A percentile compares a stretch with the other conserved stretches of the same genome.
Evolutionary conservation across 2,797 vertebrate species (phyloP).

Genomic region (Takifugu rubripes): DNA sequence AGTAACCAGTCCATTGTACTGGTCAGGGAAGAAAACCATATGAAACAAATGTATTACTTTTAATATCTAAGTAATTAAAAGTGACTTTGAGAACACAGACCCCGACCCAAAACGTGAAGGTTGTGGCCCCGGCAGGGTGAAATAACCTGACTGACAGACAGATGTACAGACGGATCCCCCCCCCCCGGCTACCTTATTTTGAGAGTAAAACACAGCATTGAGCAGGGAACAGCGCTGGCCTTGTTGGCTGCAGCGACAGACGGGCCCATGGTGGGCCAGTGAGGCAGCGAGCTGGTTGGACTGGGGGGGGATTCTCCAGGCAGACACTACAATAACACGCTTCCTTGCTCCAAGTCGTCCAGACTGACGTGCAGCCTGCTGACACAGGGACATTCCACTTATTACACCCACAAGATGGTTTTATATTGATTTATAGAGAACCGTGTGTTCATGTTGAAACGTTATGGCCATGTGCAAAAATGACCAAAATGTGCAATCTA

Average conservation of each 20-base stretch:
- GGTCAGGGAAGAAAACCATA: background rate
- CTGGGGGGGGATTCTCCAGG: slow-evolving; percentile 49
- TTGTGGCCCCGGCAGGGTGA: slow-evolving; percentile 39
- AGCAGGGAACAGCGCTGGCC: slow-evolving; percentile 71
- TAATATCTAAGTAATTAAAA: slow-evolving; percentile 56
- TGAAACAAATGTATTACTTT: slow-evolving; percentile 13
- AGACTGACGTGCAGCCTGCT: slow-evolving; percentile 39
- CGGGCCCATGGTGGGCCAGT: slow-evolving; percentile 63
- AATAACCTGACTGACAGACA: slow-evolving; percentile 62
- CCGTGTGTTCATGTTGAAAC: no score
- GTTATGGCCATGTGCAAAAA: background rate
- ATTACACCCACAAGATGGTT: no score
- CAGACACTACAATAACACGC: slow-evolving; percentile 70
- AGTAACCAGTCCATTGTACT: slow-evolving; percentile 1
- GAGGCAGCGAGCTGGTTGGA: slow-evolving; percentile 58
- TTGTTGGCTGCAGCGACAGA: slow-evolving; percentile 71
- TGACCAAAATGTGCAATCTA: background rate
- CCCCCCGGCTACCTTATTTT: slow-evolving; percentile 64
- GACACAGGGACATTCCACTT: slow-evolving; percentile 13
- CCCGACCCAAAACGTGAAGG: slow-evolving; percentile 45
- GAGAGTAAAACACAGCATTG: slow-evolving; percentile 66
- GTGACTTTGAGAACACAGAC: slow-evolving; percentile 54
- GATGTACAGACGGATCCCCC: slow-evolving; percentile 58
- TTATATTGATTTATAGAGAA: no score
- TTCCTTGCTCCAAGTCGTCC: slow-evolving; percentile 34